These are phyloP conservation scores for Apamea anceps DNA, from an alignment of 2,888 invertebrate species.

Conservation along the genomic window DNA sequence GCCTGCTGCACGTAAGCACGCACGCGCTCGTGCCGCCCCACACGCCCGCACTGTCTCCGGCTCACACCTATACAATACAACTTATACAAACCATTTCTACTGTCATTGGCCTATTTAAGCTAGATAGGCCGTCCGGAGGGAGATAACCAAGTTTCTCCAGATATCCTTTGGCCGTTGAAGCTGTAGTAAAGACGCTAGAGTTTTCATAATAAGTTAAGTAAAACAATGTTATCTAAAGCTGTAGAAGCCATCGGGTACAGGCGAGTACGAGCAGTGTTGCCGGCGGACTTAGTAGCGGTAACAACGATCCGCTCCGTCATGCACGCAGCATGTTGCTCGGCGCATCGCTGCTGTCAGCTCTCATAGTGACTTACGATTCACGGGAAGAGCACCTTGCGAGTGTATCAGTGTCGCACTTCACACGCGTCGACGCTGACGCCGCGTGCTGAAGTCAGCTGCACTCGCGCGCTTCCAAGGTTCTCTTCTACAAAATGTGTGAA, in stretches of 20 bases:
- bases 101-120: slow-evolving; percentile 3
- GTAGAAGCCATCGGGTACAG: slow-evolving; percentile 5
- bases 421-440: not conserved
- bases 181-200: slow-evolving; percentile 49
- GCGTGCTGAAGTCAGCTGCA: not conserved
- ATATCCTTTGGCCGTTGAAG: slow-evolving; percentile 22
- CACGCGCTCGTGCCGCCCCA: not conserved
- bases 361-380: not conserved
- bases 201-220: slow-evolving; percentile 33
- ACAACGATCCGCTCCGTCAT: not conserved
- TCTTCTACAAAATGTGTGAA: slow-evolving; percentile 31
- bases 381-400: slow-evolving; percentile 1
- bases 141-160: slow-evolving; percentile 5
- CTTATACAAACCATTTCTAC: slow-evolving; percentile 2
- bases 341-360: not conserved
- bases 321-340: not conserved
- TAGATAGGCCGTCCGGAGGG: not conserved
- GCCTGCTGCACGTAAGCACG: slow-evolving; percentile 85
- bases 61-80: not conserved
- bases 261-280: slow-evolving; percentile 15
- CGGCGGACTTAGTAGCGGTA: not conserved
- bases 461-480: slow-evolving; percentile 20
- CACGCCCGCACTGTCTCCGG: not conserved
- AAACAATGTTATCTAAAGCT: slow-evolving; percentile 18
- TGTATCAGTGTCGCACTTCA: not conserved